A percentile compares a stretch with the other conserved stretches of the same genome.
Evolutionary conservation across 2,113 vertebrate species (phyloP).

Genomic region (Amphilophus citrinellus): DNA sequence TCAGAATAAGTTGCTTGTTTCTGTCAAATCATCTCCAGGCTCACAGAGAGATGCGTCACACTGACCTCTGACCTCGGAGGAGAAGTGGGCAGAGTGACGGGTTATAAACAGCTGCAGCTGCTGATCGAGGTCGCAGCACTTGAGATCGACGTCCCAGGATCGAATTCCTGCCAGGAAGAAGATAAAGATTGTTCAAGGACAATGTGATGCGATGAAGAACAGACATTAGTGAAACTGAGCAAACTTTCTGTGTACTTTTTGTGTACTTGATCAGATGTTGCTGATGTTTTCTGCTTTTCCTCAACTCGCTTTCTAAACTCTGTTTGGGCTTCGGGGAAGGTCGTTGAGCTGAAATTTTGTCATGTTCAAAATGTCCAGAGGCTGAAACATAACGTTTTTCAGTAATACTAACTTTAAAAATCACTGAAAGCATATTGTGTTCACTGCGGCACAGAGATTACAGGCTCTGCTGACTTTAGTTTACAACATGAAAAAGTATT

Average conservation of each 20-base stretch:
- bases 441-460: not conserved
- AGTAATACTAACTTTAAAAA: not conserved
- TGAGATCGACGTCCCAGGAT: constrained; percentile 89
- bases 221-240: constrained; percentile 13
- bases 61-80: constrained; percentile 97
- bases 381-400: not conserved
- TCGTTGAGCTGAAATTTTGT: not conserved
- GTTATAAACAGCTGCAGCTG: constrained; percentile 93
- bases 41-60: constrained; percentile 9
- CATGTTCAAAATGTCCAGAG: not conserved
- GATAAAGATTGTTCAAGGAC: constrained; percentile 25
- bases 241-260: not conserved
- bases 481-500: no score
- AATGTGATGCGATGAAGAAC: not conserved
- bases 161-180: constrained; percentile 86
- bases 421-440: not conserved
- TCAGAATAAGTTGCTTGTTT: not conserved
- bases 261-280: constrained; percentile 29
- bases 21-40: not conserved
- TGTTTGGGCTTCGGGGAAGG: constrained; percentile 12
- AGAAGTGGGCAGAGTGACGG: constrained; percentile 96
- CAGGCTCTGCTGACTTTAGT: not conserved
- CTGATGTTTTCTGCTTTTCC: not conserved
- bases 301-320: not conserved
- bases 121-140: constrained; percentile 88